Evolutionary conservation across 2,113 vertebrate species (phyloP), one percentile per base, ranked within the genome.

Genomic region (Mirza zaza): DNA sequence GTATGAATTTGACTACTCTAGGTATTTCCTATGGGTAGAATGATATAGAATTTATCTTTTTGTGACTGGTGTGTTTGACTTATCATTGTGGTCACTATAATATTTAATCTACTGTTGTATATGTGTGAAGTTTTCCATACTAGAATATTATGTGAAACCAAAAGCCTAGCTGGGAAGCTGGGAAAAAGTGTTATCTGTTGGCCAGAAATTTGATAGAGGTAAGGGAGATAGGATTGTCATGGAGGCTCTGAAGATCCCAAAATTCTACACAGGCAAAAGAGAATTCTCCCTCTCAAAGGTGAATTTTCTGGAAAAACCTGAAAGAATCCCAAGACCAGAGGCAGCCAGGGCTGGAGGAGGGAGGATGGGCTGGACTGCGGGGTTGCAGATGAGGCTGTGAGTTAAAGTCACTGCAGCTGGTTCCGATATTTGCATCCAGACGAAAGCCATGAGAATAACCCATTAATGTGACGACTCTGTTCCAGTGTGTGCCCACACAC

Each of bases 281-380:
- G 29, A n/a, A 23, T 1, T 11, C 52, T 86, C 15, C 32, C 7
- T 73, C 8, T 36, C 36, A 81, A 70, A 88, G 50, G 34, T 70
- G 59, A 91, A 14, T 73, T 94, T 96, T 84, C 73, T 82, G 55
- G 68, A 82, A 75, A 93, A 84, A 21, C 25, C 85, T 85, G 32
- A 67, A 95, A 93, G 79, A 84, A 88, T 85, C 52, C 14, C 52
- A 76, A 87, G 57, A 89, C 6, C 1, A 73, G 83, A 95, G 32
- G 45, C 52, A 89, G 34, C 61, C 86, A 82, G 63, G 67, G 17
- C n/a, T 77, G 61, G 67, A 89, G 55, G 8, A 61, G 23, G 7
- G 29, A 71, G 42, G 29, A 17, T 59, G 34, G 77, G 10, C 10
- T 25, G 7, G 77, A 8, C 10, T 25, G 7, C 39, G 29, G 45